Conservation (phyloP, 2,888 invertebrate species). For the Molanna angustata region DNA sequence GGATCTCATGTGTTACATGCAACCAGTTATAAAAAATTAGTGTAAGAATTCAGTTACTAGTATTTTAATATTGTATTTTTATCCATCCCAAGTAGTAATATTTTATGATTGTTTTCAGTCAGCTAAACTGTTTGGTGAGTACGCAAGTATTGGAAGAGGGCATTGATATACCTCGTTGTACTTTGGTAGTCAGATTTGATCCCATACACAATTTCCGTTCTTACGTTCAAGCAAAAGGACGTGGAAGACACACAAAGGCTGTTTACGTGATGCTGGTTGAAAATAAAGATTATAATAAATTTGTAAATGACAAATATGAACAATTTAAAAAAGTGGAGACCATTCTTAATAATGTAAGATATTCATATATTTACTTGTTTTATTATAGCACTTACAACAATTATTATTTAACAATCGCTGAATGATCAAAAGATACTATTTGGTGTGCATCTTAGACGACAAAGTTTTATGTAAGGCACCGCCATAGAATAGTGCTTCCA, state of each 20-base stretch:
- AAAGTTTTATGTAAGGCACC: too few relatives aligned
- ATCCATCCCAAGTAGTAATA: too few relatives aligned
- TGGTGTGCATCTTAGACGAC: too few relatives aligned
- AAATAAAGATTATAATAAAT: conserved; percentile 36
- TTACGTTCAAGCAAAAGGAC: conserved; percentile 87
- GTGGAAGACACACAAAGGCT: conserved; percentile 41
- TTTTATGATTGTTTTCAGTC: conserved; percentile 46
- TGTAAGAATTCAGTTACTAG: too few relatives aligned
- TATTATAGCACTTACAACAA: too few relatives aligned
- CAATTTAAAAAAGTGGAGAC: conserved; percentile 53
- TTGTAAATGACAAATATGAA: conserved; percentile 42
- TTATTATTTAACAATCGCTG: too few relatives aligned
- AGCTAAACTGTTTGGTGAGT: conserved; percentile 48
- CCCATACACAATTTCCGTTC: conserved; percentile 68
- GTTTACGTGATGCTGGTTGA: conserved; percentile 58
- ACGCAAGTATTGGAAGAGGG: conserved; percentile 89
- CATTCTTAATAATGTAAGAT: conserved; percentile 50
- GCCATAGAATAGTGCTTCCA: too few relatives aligned
- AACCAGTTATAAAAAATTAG: too few relatives aligned
- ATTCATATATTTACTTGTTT: not conserved
- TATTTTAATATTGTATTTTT: too few relatives aligned
- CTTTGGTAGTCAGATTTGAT: conserved; percentile 75
- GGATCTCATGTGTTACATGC: too few relatives aligned
- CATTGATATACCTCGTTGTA: conserved; percentile 80
- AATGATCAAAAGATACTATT: too few relatives aligned